Conservation (phyloP, 2,797 vertebrate species). For the Brachyalestes nurse region DNA sequence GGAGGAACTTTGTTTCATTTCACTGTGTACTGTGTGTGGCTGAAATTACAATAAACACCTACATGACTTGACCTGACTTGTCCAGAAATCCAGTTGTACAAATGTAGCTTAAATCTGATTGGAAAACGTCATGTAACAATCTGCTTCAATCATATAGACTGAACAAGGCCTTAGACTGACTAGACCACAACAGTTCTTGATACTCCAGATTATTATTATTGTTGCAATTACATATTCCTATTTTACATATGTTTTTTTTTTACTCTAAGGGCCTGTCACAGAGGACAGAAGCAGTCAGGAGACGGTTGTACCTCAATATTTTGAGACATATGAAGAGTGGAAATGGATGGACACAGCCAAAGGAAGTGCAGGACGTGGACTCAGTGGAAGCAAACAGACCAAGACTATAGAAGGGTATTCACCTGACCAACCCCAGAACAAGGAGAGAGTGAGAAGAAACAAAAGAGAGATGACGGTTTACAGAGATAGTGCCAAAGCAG, state of each 20-base stretch:
- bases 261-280: conserved; percentile 50
- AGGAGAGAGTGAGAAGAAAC: neutral
- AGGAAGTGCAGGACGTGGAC: neutral
- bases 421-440: neutral
- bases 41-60: too few species aligned
- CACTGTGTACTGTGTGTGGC: too few species aligned
- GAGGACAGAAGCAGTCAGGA: conserved; percentile 64
- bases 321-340: neutral
- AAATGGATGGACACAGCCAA: neutral
- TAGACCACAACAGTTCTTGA: neutral
- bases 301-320: conserved; percentile 9
- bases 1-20: too few species aligned
- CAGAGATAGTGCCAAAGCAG: neutral
- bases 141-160: too few species aligned
- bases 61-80: too few species aligned
- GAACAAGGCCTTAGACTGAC: neutral
- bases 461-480: neutral
- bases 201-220: neutral
- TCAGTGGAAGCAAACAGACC: neutral
- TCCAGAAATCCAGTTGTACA: too few species aligned
- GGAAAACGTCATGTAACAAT: too few species aligned
- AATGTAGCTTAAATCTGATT: too few species aligned
- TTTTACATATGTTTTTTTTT: neutral
- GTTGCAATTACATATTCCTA: neutral
- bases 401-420: neutral